Base-by-base conservation (phyloP, 2,113 vertebrate genomes). In the Xerus inauris region DNA sequence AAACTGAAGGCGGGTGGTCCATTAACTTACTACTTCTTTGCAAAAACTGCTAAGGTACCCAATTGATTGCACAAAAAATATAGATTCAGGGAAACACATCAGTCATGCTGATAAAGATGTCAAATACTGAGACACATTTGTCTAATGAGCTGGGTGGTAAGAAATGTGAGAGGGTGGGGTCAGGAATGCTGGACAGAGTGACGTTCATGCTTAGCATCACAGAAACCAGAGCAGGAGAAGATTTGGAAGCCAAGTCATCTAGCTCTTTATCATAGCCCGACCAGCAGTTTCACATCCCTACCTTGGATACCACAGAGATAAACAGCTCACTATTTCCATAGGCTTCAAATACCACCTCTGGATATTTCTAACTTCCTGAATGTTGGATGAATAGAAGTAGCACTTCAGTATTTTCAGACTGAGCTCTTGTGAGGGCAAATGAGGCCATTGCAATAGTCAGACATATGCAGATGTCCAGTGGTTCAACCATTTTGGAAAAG, bases 41-140 rank as follows among this genome's bases (percentile, higher is more conserved):
- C 45, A 94, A 86, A 93, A 93, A 77, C 67, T 35, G 42, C 81
- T 84, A 84, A 94, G 83, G 69, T 80, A 87, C 51, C 80, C 83
- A 72, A 72, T 40, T 83, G 92, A 93, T 42, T 81, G 45, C 75
- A 72, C 91, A 57, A 94, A 94, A 97, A 94, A 84, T 94, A 97
- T 75, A n/a, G 13, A 80, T 71, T 83, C 38, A 93, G 80, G 82
- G 94, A 93, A 95, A 89, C 69, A 72, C 71, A 89, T 97, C 83
- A 80, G 54, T 97, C 40, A 97, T 79, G 72, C 30, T 76, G 97
- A 97, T 96, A 96, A 97, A 93, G 54, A 87, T 40, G 86, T 94
- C 91, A 97, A 65, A 88, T 73, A 69, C 57, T 19, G 86, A 85
- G 90, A 95, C 24, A 7, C 62, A 69, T 95, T 92, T 96, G 73